These are phyloP conservation scores for Nylanderia fulva DNA, from an alignment of 1,140 invertebrate genomes.

Conservation along the genomic window DNA sequence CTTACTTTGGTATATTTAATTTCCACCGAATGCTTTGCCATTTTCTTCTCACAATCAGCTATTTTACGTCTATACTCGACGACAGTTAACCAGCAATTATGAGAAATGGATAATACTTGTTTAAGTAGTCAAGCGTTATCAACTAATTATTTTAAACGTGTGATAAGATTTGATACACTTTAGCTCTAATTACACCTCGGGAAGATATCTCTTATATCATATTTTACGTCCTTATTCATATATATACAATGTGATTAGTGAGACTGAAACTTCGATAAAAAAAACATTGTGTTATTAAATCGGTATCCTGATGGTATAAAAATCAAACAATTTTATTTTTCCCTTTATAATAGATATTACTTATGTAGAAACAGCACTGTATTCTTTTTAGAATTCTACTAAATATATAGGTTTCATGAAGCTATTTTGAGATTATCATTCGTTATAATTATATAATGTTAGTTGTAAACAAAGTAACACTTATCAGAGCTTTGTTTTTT, in stretches of 20 bases:
- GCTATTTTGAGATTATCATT: not conserved
- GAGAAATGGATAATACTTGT: too few relatives aligned
- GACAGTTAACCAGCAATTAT: not conserved
- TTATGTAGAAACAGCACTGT: not conserved
- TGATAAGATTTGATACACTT: not conserved
- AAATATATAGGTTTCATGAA: not conserved
- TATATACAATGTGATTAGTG: too few relatives aligned
- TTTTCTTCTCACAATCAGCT: slow-evolving; percentile 19
- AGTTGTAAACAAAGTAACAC: too few relatives aligned
- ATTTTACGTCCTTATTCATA: not conserved
- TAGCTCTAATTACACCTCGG: not conserved
- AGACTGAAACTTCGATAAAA: not conserved
- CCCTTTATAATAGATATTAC: too few relatives aligned
- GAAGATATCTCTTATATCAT: not conserved
- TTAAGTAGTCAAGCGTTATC: not conserved
- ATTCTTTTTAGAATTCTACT: not conserved
- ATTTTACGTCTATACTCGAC: not conserved
- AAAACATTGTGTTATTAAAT: not conserved
- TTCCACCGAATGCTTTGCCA: slow-evolving; percentile 33
- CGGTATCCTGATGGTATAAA: too few relatives aligned
- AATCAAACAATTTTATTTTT: too few relatives aligned
- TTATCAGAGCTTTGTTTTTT: not conserved
- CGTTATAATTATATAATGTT: not conserved
- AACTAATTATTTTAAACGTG: not conserved
- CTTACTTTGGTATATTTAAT: slow-evolving; percentile 68